These are phyloP conservation scores for Drosophila quasianomalipes DNA, from an alignment of 2,888 invertebrate species.

Conservation along the genomic window DNA sequence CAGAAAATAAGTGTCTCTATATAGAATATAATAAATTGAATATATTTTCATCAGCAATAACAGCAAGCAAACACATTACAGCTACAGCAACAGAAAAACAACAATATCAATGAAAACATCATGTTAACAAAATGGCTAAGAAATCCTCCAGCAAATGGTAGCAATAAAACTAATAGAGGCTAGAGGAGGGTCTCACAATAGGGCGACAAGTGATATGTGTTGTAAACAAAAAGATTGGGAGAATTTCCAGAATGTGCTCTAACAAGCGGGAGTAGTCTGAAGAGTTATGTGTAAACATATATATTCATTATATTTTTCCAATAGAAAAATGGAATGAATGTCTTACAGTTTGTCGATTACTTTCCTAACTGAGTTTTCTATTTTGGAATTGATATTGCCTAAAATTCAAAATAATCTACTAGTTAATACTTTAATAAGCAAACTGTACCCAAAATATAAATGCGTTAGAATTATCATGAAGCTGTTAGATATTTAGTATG, in stretches of 20 bases:
- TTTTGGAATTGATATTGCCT: background rate
- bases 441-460: background rate
- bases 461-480: background rate
- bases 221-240: slow-evolving; percentile 59
- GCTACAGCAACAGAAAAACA: slow-evolving; percentile 35
- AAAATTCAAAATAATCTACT: background rate
- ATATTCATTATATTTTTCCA: background rate
- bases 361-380: background rate
- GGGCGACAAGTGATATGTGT: slow-evolving; percentile 64
- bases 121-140: slow-evolving; percentile 74
- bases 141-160: slow-evolving; percentile 47
- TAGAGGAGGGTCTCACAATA: slow-evolving; percentile 29
- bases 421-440: background rate
- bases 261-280: slow-evolving; percentile 25
- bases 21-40: slow-evolving; percentile 76
- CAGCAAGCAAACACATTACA: slow-evolving; percentile 63
- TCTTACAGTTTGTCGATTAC: background rate
- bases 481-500: background rate
- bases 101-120: slow-evolving; percentile 64
- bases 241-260: slow-evolving; percentile 22
- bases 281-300: background rate
- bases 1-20: slow-evolving; percentile 76
- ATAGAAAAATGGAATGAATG: background rate
- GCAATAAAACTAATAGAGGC: slow-evolving; percentile 51
- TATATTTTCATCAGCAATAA: slow-evolving; percentile 78